Evolutionary conservation across 2,797 vertebrate genomes (phyloP).

Genomic region (Salmo trutta): DNA sequence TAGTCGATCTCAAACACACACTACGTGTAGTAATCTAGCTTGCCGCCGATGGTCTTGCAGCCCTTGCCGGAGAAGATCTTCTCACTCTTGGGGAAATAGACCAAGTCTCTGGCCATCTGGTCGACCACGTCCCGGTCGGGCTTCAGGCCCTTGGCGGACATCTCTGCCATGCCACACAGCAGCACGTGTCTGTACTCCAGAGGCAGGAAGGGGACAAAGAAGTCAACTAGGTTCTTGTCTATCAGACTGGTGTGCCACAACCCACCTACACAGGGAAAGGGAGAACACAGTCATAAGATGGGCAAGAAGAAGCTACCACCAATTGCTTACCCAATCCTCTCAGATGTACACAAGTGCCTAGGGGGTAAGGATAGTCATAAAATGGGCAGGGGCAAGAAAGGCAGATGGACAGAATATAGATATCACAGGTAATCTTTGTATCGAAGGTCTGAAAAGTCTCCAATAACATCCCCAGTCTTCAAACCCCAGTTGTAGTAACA

Average conservation of each 20-base stretch:
- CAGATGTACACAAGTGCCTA: no score
- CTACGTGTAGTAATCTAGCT: conserved; percentile 80
- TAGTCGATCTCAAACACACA: not conserved
- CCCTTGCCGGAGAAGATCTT: conserved; percentile 87
- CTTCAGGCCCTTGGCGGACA: conserved; percentile 57
- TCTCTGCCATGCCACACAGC: conserved; percentile 83
- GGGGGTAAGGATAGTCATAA: no score
- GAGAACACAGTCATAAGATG: not conserved
- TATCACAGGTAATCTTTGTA: no score
- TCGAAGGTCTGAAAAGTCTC: no score
- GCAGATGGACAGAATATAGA: no score
- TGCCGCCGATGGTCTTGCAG: conserved; percentile 89
- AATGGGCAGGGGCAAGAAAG: no score
- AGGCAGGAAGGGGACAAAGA: conserved; percentile 92
- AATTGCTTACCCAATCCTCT: no score
- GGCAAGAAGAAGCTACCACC: no score
- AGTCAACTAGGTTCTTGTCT: conserved; percentile 90
- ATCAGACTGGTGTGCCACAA: conserved; percentile 90
- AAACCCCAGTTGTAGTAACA: no score
- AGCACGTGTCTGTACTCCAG: conserved; percentile 87
- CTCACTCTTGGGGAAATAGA: conserved; percentile 85
- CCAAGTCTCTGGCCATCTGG: conserved; percentile 81
- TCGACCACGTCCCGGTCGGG: conserved; percentile 63
- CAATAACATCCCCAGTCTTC: no score
- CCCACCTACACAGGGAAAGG: conserved; percentile 74